phyloP scores from a whole-genome alignment of 2,113 vertebrate species.

The Apeltes quadracus region DNA sequence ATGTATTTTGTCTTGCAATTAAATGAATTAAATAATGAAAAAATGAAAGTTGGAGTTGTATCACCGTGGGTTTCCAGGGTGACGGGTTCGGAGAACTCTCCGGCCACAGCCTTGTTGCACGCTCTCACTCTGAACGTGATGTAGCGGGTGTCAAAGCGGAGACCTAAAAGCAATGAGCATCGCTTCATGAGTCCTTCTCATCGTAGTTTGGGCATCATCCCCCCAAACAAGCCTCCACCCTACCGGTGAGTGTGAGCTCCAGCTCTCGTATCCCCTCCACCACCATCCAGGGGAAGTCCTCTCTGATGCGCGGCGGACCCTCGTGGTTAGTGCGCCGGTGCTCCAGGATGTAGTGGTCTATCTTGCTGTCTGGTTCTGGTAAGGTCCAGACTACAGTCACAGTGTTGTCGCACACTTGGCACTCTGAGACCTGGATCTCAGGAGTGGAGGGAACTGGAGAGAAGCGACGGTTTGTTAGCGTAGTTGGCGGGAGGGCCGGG shows the following conservation, averaged over 20 bases:
- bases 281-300: constrained; percentile 98
- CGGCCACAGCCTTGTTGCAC: constrained; percentile 94
- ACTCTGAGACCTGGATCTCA: constrained; percentile 87
- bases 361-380: constrained; percentile 88
- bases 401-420: constrained; percentile 93
- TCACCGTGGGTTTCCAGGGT: constrained; percentile 92
- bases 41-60: constrained; percentile 4
- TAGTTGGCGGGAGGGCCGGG: no score
- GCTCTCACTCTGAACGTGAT: constrained; percentile 94
- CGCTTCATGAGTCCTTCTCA: background rate
- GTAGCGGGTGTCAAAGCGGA: constrained; percentile 93
- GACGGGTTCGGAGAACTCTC: constrained; percentile 92
- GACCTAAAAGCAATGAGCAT: constrained; percentile 59
- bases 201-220: background rate
- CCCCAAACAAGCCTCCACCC: background rate
- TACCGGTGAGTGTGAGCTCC: constrained; percentile 87
- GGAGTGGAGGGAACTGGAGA: constrained; percentile 89
- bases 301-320: constrained; percentile 88
- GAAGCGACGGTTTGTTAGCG: background rate
- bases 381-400: constrained; percentile 87
- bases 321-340: constrained; percentile 92
- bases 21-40: background rate
- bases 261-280: constrained; percentile 89
- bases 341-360: constrained; percentile 93
- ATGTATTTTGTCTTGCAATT: background rate